These are phyloP conservation scores for Conger conger DNA, from an alignment of 2,113 vertebrate genomes.

Conservation along the genomic window DNA sequence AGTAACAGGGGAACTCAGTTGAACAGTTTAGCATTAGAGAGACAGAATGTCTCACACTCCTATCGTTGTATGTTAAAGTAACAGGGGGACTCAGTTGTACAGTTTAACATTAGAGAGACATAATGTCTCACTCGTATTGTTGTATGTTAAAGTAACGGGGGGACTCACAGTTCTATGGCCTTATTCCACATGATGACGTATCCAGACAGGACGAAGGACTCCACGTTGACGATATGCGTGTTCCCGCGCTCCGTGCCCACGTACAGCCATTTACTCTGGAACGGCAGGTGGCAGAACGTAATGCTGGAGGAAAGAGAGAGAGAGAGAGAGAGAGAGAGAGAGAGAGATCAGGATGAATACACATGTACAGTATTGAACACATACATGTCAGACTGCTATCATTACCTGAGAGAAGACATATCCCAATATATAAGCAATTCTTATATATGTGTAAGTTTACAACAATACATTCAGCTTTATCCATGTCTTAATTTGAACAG, in stretches of 20 bases:
- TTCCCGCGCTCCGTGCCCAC: constrained; percentile 96
- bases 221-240: constrained; percentile 97
- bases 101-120: neutral
- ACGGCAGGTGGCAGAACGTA: constrained; percentile 96
- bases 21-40: neutral
- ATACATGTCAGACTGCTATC: neutral
- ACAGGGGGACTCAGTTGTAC: constrained; percentile 62
- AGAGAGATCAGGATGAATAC: neutral
- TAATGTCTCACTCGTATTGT: neutral
- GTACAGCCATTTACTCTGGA: constrained; percentile 99
- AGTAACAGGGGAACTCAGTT: neutral
- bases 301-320: constrained; percentile 76
- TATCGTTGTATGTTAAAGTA: neutral
- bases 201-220: constrained; percentile 96
- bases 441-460: too few relatives aligned
- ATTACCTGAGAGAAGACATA: too few relatives aligned
- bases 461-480: too few relatives aligned
- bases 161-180: constrained; percentile 97
- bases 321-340: constrained; percentile 4
- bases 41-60: neutral
- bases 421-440: too few relatives aligned
- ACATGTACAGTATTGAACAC: neutral
- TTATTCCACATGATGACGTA: constrained; percentile 99
- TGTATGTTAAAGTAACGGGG: neutral
- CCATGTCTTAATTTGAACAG: too few relatives aligned